Conservation (phyloP, 2,888 invertebrate genomes). For the Leucophenga montana region DNA sequence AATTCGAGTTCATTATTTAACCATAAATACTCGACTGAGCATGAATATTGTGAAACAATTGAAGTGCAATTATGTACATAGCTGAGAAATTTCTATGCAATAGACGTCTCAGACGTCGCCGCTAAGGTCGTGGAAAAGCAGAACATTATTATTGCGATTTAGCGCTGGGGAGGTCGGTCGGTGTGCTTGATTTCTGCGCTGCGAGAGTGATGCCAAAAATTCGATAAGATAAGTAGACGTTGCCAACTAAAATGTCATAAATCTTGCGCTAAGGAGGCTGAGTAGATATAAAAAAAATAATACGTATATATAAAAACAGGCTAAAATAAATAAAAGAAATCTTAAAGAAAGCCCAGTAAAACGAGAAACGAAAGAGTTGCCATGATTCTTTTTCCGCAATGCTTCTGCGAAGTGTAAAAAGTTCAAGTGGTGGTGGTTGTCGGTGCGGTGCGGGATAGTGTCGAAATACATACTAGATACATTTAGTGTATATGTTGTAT, state of each 20-base stretch:
- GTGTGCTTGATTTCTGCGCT: constrained; percentile 4
- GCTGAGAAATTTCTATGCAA: no score
- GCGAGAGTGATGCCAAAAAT: constrained; percentile 69
- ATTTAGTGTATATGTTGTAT: constrained; percentile 56
- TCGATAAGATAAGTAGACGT: constrained; percentile 73
- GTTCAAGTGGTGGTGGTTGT: constrained; percentile 24
- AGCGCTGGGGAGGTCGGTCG: neutral
- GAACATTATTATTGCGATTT: neutral
- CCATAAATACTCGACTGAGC: neutral
- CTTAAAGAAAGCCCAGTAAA: constrained; percentile 48
- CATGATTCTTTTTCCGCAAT: constrained; percentile 52
- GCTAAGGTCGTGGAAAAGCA: neutral
- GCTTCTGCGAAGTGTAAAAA: constrained; percentile 42
- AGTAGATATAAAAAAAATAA: constrained; percentile 39
- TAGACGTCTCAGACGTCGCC: neutral
- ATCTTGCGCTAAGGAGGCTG: constrained; percentile 72
- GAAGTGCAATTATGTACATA: neutral
- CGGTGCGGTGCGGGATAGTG: constrained; percentile 35
- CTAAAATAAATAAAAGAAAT: constrained; percentile 35
- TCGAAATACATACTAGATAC: constrained; percentile 45
- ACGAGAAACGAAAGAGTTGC: constrained; percentile 53
- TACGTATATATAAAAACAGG: constrained; percentile 36
- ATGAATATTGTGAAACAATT: neutral
- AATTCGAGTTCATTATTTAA: neutral
- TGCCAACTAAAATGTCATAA: constrained; percentile 73